Conservation (phyloP, 2,888 invertebrate genomes). For the Balanococcus diminutus region DNA sequence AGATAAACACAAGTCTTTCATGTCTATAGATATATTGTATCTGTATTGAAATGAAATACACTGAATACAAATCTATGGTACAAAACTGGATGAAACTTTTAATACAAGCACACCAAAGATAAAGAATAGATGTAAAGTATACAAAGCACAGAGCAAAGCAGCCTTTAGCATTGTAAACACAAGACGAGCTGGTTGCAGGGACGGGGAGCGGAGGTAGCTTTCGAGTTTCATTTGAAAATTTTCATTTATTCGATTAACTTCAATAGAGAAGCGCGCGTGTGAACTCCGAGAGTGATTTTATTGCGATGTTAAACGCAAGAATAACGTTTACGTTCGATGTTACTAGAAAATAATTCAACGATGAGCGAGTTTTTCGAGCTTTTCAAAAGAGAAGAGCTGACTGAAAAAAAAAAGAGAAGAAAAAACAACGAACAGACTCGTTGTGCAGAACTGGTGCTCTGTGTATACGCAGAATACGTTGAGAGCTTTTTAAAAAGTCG, state of each 20-base stretch:
- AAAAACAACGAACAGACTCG: background rate
- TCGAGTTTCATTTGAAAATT: background rate
- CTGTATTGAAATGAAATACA: too few species aligned
- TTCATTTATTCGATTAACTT: background rate
- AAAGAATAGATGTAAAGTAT: too few species aligned
- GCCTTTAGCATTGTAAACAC: background rate
- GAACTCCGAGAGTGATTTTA: background rate
- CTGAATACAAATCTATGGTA: too few species aligned
- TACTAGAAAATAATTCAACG: conserved; percentile 12
- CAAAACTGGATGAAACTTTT: too few species aligned
- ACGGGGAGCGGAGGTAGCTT: background rate
- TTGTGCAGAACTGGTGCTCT: background rate
- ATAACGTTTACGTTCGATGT: background rate
- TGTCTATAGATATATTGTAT: too few species aligned
- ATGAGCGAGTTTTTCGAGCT: background rate
- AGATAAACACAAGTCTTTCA: too few species aligned
- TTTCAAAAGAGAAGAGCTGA: background rate
- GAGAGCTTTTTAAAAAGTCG: background rate
- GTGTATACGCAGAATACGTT: background rate
- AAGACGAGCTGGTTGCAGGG: too few species aligned
- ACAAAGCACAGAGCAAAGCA: too few species aligned
- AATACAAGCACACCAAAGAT: too few species aligned
- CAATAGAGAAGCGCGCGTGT: background rate
- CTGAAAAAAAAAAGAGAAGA: background rate
- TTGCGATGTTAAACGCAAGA: background rate